Evolutionary conservation across 2,797 vertebrate genomes (phyloP).

Genomic region (Helarctos malayanus): DNA sequence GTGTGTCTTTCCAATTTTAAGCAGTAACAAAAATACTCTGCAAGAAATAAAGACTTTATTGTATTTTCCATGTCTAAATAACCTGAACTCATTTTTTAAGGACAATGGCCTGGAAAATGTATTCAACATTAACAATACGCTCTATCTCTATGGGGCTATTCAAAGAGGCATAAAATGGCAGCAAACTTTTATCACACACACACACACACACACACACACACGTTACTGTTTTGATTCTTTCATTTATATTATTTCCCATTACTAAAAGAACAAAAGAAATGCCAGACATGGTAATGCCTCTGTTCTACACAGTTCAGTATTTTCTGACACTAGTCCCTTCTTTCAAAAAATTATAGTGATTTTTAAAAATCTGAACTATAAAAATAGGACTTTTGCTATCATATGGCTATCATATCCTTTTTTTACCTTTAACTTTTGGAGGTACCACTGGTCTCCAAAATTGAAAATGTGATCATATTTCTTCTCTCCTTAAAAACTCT

Average conservation of each 20-base stretch:
- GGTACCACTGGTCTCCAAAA: not conserved
- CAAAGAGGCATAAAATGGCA: constrained; percentile 8
- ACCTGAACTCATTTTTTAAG: constrained; percentile 50
- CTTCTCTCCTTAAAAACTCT: not conserved
- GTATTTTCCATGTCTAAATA: constrained; percentile 36
- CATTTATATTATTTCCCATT: constrained; percentile 23
- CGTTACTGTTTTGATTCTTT: constrained; percentile 8
- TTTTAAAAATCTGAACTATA: not conserved
- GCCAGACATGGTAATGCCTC: not conserved
- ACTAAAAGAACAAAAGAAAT: constrained; percentile 10
- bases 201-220: no score
- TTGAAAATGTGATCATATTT: not conserved
- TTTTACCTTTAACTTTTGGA: constrained; percentile 14
- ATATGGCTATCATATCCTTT: not conserved
- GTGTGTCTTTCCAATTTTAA: constrained; percentile 75
- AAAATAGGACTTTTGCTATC: not conserved
- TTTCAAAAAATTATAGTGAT: not conserved
- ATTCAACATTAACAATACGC: constrained; percentile 32
- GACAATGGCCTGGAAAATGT: constrained; percentile 55
- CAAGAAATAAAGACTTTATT: constrained; percentile 67
- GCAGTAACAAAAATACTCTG: not conserved
- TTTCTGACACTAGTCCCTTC: not conserved
- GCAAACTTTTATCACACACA: not conserved
- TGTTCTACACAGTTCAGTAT: not conserved
- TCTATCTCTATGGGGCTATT: not conserved